Evolutionary conservation across 2,113 vertebrate genomes (phyloP).

Genomic region (Cynoglossus semilaevis): DNA sequence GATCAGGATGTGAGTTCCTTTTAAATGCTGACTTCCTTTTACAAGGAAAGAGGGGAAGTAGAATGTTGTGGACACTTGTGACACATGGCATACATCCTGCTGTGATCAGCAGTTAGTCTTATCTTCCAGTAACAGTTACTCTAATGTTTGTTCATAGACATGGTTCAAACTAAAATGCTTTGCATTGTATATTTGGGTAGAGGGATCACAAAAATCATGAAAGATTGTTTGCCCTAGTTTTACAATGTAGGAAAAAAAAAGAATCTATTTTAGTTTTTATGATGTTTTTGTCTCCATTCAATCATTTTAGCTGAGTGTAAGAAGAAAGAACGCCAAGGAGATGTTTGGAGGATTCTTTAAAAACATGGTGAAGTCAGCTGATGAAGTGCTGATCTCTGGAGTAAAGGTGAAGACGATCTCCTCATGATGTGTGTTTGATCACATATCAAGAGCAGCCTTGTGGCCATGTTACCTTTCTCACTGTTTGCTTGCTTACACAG

Average conservation of each 20-base stretch:
- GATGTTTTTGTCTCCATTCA: background rate
- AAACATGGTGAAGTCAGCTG: slow-evolving; percentile 92
- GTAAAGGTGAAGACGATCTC: slow-evolving; percentile 81
- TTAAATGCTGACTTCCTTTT: slow-evolving; percentile 66
- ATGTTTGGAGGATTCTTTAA: slow-evolving; percentile 97
- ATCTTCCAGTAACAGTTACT: slow-evolving; percentile 27
- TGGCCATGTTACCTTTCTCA: background rate
- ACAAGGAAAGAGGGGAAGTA: slow-evolving; percentile 57
- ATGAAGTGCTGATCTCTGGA: slow-evolving; percentile 94
- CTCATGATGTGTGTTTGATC: too few relatives aligned
- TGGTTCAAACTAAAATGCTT: background rate
- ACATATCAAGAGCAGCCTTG: background rate
- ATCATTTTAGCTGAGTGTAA: slow-evolving; percentile 84
- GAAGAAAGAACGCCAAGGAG: slow-evolving; percentile 96
- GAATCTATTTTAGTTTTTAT: background rate
- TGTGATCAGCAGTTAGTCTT: slow-evolving; percentile 66
- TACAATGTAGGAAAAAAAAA: too few relatives aligned
- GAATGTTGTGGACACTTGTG: slow-evolving; percentile 50
- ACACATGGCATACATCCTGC: slow-evolving; percentile 63
- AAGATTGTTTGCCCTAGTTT: too few relatives aligned
- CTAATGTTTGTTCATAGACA: slow-evolving; percentile 9
- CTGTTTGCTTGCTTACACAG: slow-evolving; percentile 64
- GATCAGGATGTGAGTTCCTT: slow-evolving; percentile 91
- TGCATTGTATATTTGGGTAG: background rate
- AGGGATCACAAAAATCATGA: too few relatives aligned